Evolutionary conservation across 1,140 invertebrate species (phyloP).

Genomic region (Zaprionus nigranus): DNA sequence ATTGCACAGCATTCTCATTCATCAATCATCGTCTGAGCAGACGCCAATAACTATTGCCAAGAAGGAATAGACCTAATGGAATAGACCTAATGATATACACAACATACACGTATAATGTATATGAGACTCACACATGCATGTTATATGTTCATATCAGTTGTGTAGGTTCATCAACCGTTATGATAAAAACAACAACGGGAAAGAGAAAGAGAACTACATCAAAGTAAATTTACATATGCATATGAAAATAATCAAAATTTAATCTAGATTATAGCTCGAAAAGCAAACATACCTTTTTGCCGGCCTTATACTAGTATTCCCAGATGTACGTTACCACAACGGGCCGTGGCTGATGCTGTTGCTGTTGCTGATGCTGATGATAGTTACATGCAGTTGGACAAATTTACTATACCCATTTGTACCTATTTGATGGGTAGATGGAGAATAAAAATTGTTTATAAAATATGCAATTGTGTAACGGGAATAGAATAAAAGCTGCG

Average conservation of each 20-base stretch:
- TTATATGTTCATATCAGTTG: constrained; percentile 12
- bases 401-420: constrained; percentile 5
- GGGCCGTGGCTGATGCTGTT: not conserved
- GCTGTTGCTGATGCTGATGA: not conserved
- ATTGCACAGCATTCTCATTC: not conserved
- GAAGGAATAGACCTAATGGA: not conserved
- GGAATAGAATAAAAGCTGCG: constrained; percentile 36
- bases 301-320: not conserved
- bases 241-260: constrained; percentile 6
- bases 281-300: constrained; percentile 2
- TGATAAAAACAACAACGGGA: not conserved
- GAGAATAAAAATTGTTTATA: constrained; percentile 33
- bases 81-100: not conserved
- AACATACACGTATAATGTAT: not conserved
- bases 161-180: not conserved
- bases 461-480: constrained; percentile 53
- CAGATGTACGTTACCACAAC: not conserved
- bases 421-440: constrained; percentile 8
- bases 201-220: not conserved
- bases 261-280: constrained; percentile 1
- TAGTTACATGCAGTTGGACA: not conserved
- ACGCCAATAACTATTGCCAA: not conserved
- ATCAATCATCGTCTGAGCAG: not conserved
- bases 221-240: constrained; percentile 6
- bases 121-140: constrained; percentile 8